Base-by-base conservation (phyloP, 2,888 invertebrate genomes). In the Coleophora deauratella region DNA sequence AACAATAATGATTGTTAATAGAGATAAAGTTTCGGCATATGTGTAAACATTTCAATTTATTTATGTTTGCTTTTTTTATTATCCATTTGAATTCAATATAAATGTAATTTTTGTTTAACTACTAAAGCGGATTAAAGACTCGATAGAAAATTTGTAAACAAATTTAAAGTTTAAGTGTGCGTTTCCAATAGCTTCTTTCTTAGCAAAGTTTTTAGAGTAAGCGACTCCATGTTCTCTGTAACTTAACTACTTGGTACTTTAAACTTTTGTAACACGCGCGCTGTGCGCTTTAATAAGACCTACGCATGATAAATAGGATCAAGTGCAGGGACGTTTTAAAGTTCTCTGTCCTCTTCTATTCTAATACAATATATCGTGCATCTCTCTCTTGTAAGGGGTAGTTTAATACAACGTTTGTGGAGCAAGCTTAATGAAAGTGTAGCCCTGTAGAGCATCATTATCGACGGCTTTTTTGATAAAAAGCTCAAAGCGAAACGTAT, bases 241-340 rank as follows among this genome's bases (percentile, higher is more conserved):
- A 57, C 59, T 55, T 51, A 8, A 34, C 13, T 34, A 10, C 14
- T 34, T 56, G 56, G 63, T 77, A 62, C 70, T 72, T 57, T 63
- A 67, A 76, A 73, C 63, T 72, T 72, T 66, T 49, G 50, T 11
- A 31, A 61, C 73, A 72, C 69, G 72, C 70, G 67, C 71, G 74
- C 74, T 65, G 75, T 74, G 73, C 68, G 74, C 74, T 79, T 82
- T 80, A 82, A 82, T 84, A 80, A 81, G 76, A 73, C 70, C 64
- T 62, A 66, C 64, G 70, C 68, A 77, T 78, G 76, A 78, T 78
- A 81, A 82, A 82, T 78, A 78, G 78, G 78, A 82, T 81, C 74
- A 81, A 77, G 72, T 71, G 66, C 58, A 56, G 66, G 65, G 62
- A 57, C 62, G 51, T 64, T 21, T 21, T 21, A 4, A 21, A 21